Evolutionary conservation across 2,797 vertebrate species (phyloP).

Genomic region (Myotis vivesi): DNA sequence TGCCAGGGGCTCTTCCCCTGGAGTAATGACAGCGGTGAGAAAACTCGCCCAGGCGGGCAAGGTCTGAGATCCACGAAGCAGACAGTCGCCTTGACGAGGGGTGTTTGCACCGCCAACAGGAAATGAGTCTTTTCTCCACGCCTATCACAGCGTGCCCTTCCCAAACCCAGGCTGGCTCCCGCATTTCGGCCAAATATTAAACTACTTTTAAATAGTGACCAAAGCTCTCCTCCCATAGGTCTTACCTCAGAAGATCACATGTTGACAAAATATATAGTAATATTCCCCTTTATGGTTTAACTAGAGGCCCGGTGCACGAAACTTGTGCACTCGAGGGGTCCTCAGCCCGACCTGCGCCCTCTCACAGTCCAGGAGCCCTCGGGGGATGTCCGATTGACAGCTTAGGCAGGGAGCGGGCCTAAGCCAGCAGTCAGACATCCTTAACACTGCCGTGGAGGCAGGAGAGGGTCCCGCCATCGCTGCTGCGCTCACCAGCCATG

Average conservation of each 20-base stretch:
- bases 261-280: background rate
- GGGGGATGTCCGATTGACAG: no score
- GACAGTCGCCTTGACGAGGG: background rate
- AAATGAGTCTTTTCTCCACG: background rate
- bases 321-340: no score
- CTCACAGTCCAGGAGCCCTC: no score
- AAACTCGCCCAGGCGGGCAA: background rate
- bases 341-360: no score
- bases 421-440: no score
- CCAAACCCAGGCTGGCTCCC: background rate
- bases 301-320: no score
- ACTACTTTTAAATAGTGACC: background rate
- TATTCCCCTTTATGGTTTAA: no score
- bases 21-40: background rate
- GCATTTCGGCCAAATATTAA: background rate
- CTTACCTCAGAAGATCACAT: background rate
- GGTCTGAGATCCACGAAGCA: background rate
- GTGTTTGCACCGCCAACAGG: background rate
- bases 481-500: no score
- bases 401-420: no score
- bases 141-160: background rate
- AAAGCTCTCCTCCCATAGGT: background rate
- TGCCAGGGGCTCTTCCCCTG: slow-evolving; percentile 4
- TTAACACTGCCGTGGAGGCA: no score
- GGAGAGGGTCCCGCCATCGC: no score